Evolutionary conservation across 2,888 invertebrate genomes (phyloP), one percentile per base, ranked within the genome.

Genomic region (Ectemnius lituratus): DNA sequence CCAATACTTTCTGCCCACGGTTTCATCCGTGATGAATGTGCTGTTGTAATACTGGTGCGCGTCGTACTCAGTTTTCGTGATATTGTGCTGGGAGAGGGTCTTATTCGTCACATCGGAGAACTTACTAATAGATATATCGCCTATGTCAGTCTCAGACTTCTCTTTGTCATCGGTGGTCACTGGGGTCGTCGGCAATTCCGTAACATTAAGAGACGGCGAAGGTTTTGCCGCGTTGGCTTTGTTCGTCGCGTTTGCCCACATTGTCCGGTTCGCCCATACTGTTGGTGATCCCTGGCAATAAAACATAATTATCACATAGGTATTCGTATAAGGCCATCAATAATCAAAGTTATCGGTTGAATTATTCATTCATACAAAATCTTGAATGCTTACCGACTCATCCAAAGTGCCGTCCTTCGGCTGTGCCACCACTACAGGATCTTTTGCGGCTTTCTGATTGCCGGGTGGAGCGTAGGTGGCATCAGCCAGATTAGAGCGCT

Each of bases 11-110:
- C 93, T 92, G 64, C 94, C 95, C 76, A 93, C 91, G 0, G 91
- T 90, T 70, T 92, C 90, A 89, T 94, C 94, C 2, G 93, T 92
- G 75, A 93, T 93, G 82, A 95, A 93, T 0, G 94, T 92, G 85
- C 96, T 96, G 89, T 96, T 96, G 92, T 97, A 97, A 91, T 96
- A 97, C 66, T 93, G 91, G 89, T 96, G 96, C 74, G 93, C 91
- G 86, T 96, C 96, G 93, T 95, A 91, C 59, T 86, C 85, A 1
- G 88, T 86, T 65, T 87, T 88, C 1, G 92, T 92, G 49, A 93
- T 91, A 74, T 93, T 92, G 79, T 92, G 90, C 67, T 92, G 89
- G 1, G 85, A 79, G 47, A 93, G 82, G 0, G 92, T 91, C 52
- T 89, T 89, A 80, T 92, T 92, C 28, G 88, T 85, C 18, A 89